Evolutionary conservation across 2,113 vertebrate species (phyloP), one percentile per base, ranked within the genome.

Genomic region (Trichechus manatus): DNA sequence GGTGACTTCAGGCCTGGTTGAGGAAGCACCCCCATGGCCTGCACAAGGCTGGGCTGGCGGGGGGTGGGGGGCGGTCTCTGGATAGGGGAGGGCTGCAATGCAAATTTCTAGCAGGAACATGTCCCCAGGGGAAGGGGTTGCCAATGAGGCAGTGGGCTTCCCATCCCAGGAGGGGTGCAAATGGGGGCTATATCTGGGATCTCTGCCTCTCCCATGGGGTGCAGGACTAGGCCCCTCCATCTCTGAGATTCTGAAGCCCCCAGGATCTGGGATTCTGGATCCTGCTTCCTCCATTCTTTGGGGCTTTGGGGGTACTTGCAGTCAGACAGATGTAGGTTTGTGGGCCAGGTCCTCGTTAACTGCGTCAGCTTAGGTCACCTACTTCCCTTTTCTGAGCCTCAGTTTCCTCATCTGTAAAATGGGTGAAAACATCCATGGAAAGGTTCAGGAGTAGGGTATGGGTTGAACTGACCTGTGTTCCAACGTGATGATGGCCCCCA

Each of bases 1-100:
- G 99, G 99, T 99, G 95, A 98, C 77, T 5, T 3, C 25, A 53
- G 63, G 70, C 70, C 86, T 39, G 93, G 89, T 9, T 15, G 70
- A 68, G 61, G 79, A 61, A 33, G 79, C 31, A 29, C 63, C 33
- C 23, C 36, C 31, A 3, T 8, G 42, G 72, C 59, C 64, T 80
- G 19, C 63, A 14, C 10, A 31, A 80, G 70, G 56, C 39, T 27
- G 68, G 80, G 50, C 2, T 25, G 33, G 14, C 11, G 11, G 70
- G 44, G 42, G 22, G 8, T 82, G 39, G 39, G 39, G 79, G 68
- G 33, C 13, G 50, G 50, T 85, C 9, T 39, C 7, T 91, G 68
- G 7, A 59, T 39, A 2, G n/a, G 87, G 39, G 36, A 70, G 75
- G 36, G 25, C 17, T 44, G 20, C 9, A 13, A 20, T 56, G 80